phyloP scores from a whole-genome alignment of 2,113 vertebrate species.

The Benitochromis conjunctus region DNA sequence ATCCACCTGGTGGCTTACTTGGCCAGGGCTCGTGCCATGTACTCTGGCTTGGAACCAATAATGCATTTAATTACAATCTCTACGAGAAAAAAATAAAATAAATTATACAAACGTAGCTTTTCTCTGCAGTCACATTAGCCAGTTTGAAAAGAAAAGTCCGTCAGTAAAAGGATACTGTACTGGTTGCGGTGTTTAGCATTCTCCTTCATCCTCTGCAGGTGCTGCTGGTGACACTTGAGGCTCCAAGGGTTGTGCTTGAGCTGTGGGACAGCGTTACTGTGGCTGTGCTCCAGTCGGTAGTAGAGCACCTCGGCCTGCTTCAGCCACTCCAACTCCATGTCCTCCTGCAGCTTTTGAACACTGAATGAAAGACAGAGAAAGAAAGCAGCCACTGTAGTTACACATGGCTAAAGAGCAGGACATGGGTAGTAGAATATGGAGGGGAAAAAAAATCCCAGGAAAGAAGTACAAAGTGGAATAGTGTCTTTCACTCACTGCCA shows the following conservation, averaged over 20 bases:
- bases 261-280: conserved; percentile 85
- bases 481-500: neutral
- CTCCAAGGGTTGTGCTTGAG: conserved; percentile 97
- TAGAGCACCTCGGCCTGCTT: conserved; percentile 89
- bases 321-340: conserved; percentile 84
- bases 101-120: neutral
- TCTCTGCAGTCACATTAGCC: neutral
- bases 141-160: neutral
- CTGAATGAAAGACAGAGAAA: neutral
- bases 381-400: neutral
- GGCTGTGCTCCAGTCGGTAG: conserved; percentile 88
- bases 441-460: too few species aligned
- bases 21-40: neutral
- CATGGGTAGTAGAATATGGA: neutral
- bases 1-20: neutral
- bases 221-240: conserved; percentile 93
- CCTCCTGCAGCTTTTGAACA: conserved; percentile 86
- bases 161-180: conserved; percentile 92
- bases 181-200: conserved; percentile 93
- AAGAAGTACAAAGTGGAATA: neutral
- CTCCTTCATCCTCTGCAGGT: conserved; percentile 93
- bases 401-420: neutral
- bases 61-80: neutral
- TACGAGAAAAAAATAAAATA: neutral
- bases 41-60: neutral